These are phyloP conservation scores for Tetrax tetrax DNA, from an alignment of 2,113 vertebrate species.

Conservation along the genomic window DNA sequence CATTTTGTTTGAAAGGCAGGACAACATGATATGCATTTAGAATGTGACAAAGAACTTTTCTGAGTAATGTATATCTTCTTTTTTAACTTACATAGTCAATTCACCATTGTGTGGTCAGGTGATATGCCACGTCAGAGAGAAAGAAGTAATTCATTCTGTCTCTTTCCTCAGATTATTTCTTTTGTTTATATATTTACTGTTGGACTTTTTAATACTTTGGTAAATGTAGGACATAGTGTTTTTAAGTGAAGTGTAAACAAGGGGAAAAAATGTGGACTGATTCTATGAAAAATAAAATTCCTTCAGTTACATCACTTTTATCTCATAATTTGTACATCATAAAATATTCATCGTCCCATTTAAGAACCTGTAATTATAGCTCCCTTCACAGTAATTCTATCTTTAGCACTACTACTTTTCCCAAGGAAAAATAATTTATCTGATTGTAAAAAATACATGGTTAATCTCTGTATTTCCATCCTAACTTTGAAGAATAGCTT, in stretches of 20 bases:
- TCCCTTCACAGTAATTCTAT: background rate
- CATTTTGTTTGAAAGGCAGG: slow-evolving; percentile 15
- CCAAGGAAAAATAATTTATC: background rate
- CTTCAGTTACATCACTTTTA: background rate
- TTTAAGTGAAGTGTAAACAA: background rate
- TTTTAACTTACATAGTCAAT: slow-evolving; percentile 5
- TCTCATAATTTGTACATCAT: background rate
- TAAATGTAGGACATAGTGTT: background rate
- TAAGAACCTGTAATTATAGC: background rate
- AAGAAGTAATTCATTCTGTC: background rate
- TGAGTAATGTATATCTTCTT: background rate
- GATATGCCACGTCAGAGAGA: slow-evolving; percentile 5
- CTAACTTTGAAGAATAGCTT: background rate
- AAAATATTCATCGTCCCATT: background rate
- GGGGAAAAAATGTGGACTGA: background rate
- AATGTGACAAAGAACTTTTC: slow-evolving; percentile 44
- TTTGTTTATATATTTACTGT: background rate
- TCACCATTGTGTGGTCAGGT: background rate
- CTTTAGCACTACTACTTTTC: rapidly evolving
- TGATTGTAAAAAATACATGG: background rate
- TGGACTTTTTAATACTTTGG: background rate
- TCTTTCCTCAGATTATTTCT: background rate
- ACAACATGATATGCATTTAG: slow-evolving; percentile 9
- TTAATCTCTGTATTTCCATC: background rate
- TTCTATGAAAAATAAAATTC: background rate